These are phyloP conservation scores for Hydrotaea cyrtoneurina DNA, from an alignment of 2,888 invertebrate species.

Conservation along the genomic window DNA sequence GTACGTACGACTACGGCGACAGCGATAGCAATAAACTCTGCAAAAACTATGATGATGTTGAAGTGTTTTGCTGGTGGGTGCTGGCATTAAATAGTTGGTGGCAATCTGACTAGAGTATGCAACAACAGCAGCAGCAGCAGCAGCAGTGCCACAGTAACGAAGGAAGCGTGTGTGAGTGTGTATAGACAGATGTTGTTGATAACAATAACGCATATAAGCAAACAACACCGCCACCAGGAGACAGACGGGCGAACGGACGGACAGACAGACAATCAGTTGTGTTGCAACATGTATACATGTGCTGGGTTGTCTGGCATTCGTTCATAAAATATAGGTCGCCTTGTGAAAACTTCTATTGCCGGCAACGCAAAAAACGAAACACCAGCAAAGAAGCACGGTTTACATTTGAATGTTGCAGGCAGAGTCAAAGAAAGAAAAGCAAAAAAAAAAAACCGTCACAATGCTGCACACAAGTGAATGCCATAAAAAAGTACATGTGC, in stretches of 20 bases:
- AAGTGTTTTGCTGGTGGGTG: slow-evolving; percentile 3
- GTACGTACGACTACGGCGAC: background rate
- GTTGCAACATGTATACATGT: slow-evolving; percentile 22
- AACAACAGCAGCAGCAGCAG: background rate
- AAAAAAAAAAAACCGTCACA: background rate
- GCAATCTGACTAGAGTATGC: slow-evolving; percentile 4
- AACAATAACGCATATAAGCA: slow-evolving; percentile 33
- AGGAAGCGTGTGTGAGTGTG: background rate
- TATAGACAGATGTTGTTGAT: slow-evolving; percentile 7
- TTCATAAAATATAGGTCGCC: slow-evolving; percentile 65
- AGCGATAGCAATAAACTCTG: background rate
- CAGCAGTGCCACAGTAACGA: no score
- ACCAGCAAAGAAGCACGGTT: slow-evolving; percentile 29
- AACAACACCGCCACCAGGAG: slow-evolving; percentile 25
- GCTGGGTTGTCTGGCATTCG: background rate
- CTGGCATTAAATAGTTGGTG: slow-evolving; percentile 25
- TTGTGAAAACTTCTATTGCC: slow-evolving; percentile 51
- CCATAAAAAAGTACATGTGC: slow-evolving; percentile 42
- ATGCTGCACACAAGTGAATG: slow-evolving; percentile 31
- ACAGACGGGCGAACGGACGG: slow-evolving; percentile 13
- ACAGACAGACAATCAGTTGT: background rate
- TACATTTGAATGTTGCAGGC: slow-evolving; percentile 55
- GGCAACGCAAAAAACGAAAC: slow-evolving; percentile 10
- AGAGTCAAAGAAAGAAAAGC: background rate
- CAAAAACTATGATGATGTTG: slow-evolving; percentile 34